phyloP scores from a whole-genome alignment of 2,797 vertebrate species.

The Catamblyrhynchus diadema region DNA sequence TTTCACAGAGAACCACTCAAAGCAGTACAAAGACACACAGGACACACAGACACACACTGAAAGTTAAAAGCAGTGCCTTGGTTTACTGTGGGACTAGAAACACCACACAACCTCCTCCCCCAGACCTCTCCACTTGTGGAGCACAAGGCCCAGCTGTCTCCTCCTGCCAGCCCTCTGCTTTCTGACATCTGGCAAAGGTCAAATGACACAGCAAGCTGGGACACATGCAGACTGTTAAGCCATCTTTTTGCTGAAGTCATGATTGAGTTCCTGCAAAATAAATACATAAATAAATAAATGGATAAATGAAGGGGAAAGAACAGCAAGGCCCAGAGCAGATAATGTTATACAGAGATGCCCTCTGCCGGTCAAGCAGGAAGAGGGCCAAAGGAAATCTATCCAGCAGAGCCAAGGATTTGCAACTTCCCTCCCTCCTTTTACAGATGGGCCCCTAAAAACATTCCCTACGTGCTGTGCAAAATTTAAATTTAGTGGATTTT shows the following conservation, averaged over 20 bases:
- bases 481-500: neutral
- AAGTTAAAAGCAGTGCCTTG: neutral
- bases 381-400: neutral
- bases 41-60: constrained; percentile 12
- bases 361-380: constrained; percentile 49
- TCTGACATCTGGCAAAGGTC: neutral
- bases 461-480: neutral
- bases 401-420: neutral
- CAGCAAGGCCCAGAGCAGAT: neutral
- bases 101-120: neutral
- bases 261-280: constrained; percentile 56
- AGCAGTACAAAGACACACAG: constrained; percentile 44
- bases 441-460: neutral
- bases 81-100: constrained; percentile 54
- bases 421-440: neutral
- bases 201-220: neutral
- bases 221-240: constrained; percentile 12
- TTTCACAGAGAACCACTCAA: neutral
- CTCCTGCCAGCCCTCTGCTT: neutral
- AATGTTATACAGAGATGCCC: constrained; percentile 35
- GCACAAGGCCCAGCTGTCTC: neutral
- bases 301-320: neutral
- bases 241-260: constrained; percentile 29
- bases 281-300: neutral
- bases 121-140: neutral